Evolutionary conservation across 2,113 vertebrate species (phyloP), one percentile per base, ranked within the genome.

Genomic region (Apistogramma diplotaenia): DNA sequence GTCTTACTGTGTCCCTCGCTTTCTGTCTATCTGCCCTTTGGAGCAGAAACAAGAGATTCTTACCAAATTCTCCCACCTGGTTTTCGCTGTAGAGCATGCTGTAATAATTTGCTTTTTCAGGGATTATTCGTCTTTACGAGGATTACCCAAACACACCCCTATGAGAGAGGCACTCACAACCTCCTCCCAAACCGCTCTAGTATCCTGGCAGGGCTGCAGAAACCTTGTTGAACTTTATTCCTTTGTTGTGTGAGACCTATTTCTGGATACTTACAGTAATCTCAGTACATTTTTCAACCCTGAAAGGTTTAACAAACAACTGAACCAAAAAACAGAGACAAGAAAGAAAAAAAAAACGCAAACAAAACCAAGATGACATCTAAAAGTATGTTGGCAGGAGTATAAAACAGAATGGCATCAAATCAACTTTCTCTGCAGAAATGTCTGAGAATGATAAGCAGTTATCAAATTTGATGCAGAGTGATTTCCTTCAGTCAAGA

Each of bases 61-160:
- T 10, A 56, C 37, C 15, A 27, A 56, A 70, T 65, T 78, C 87
- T 84, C 70, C 67, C 88, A 57, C 56, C 65, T 72, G 85, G 83
- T 87, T 87, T 85, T 90, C 67, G 76, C 56, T 87, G 58, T 87
- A 46, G 62, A 89, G 76, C 77, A 31, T 86, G 89, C 92, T 88
- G 92, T 91, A 93, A 94, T 89, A 67, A 92, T 94, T 95, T 94
- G 88, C 92, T 91, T 70, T 93, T 86, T 85, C 83, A 90, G 92
- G 92, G 93, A 95, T 96, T 94, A 92, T 91, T 92, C 56, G 81
- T 91, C 84, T 88, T 93, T 94, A 94, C 93, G 74, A 86, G 93
- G 94, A 95, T 95, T 95, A 95, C 77, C 87, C 85, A 80, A 93
- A 94, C 86, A 93, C 86, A 82, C 86, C 93, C 89, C 72, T 74